Percentiles rank a stretch among this genome's conserved stretches.
Conservation (phyloP, 2,113 vertebrate species). For the Meriones unguiculatus region DNA sequence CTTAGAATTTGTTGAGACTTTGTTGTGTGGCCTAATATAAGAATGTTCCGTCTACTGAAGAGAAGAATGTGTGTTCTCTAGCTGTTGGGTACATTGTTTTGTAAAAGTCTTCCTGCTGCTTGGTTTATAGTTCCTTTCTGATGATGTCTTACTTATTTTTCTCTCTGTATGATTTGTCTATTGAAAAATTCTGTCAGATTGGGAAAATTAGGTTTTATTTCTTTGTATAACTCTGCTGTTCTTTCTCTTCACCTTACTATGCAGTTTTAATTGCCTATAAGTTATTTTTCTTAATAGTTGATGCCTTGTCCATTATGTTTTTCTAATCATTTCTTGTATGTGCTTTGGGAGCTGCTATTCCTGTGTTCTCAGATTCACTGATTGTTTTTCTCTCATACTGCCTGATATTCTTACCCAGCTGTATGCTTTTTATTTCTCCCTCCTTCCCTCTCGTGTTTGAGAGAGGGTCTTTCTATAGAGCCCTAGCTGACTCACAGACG, state of each 20-base stretch:
- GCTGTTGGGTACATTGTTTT: not conserved
- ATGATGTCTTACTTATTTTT: not conserved
- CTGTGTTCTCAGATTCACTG: not conserved
- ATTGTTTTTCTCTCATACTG: not conserved
- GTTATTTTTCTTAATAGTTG: not conserved
- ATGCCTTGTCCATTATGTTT: not conserved
- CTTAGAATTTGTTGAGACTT: not conserved
- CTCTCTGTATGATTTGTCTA: not conserved
- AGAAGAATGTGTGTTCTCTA: not conserved
- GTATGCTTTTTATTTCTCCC: not conserved
- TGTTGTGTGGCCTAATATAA: not conserved
- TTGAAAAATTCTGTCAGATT: not conserved
- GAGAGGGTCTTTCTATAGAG: not conserved
- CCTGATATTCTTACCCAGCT: not conserved
- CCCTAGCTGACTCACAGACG: not conserved
- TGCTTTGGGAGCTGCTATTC: not conserved
- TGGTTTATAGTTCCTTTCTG: not conserved
- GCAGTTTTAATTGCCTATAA: not conserved
- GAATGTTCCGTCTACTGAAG: not conserved
- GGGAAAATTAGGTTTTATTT: not conserved
- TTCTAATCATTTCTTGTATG: not conserved
- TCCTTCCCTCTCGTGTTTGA: not conserved
- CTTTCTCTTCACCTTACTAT: not conserved
- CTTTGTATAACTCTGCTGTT: not conserved
- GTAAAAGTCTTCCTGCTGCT: not conserved